Base-by-base conservation (phyloP, 2,113 vertebrate species). In the Columba janthina region DNA sequence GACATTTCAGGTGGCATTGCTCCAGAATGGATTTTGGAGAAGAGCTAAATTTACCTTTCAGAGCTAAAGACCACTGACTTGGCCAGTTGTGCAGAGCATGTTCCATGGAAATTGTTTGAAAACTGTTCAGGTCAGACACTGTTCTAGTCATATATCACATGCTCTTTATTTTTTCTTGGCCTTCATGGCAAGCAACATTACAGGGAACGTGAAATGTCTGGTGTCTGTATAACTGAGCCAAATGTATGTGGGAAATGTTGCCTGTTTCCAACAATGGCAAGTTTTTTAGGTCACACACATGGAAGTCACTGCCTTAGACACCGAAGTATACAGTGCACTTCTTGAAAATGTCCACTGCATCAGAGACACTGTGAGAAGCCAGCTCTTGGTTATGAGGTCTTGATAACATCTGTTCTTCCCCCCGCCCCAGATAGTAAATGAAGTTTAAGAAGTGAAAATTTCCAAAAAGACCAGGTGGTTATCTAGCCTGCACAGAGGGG, bases 1-100 rank as follows among this genome's bases (percentile, higher is more conserved):
- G 85, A 96, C 70, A 32, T 88, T 93, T 93, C 70, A 22, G 38
- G 48, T 89, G 70, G 70, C 70, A 69, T 38, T 82, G 40, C 58
- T 96, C 66, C 90, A 93, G 62, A 69, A 82, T 8, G 40, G 34
- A 61, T 94, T 82, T 65, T 38, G 61, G 48, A 93, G 61, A 64
- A n/a, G 38, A 94, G 38, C 8, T 94, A 84, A 87, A 56, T 93
- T 82, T 93, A 82, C 84, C 50, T 78, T 31, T 71, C 65, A 61
- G 66, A 82, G 29, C 64, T 76, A 42, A 77, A 73, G 66, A 65
- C 51, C 36, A 31, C 53, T 66, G 54, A 15, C 34, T 77, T 90
- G 74, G 81, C 62, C 24, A 44, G 29, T 48, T 91, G 28, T 50
- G 40, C 73, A 50, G 70, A 87, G 34, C 22, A 48, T 20, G 50